phyloP scores from a whole-genome alignment of 2,797 vertebrate genomes.

The Danio aesculapii region DNA sequence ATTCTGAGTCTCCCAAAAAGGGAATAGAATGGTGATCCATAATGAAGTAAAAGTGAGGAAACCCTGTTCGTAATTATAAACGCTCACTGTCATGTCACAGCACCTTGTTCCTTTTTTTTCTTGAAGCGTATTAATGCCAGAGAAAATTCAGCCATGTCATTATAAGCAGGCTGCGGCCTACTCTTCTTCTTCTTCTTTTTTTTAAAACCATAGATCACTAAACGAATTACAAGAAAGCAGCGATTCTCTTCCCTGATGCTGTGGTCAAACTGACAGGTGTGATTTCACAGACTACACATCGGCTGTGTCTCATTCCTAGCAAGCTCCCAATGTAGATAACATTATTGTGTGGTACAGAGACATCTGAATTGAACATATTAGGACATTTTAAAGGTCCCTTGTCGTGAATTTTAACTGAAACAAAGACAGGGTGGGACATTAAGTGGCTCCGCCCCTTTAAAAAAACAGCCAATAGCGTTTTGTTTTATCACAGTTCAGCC shows the following conservation, averaged over 20 bases:
- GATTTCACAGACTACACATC: neutral
- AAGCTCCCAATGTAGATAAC: no score
- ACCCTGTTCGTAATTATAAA: neutral
- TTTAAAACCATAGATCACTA: neutral
- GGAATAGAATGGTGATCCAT: neutral
- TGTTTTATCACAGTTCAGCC: no score
- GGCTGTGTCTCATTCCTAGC: neutral
- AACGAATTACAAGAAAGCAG: neutral
- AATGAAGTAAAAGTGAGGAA: neutral
- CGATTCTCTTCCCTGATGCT: neutral
- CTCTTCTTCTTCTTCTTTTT: neutral
- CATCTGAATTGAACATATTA: neutral
- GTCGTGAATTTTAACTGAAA: no score
- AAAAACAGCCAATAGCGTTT: no score
- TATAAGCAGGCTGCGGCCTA: slow-evolving; percentile 16
- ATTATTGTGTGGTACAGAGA: neutral
- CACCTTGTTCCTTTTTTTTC: slow-evolving; percentile 23
- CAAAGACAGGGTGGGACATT: no score
- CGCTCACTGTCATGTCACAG: neutral
- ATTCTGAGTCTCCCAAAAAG: neutral
- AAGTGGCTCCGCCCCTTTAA: no score
- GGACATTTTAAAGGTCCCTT: neutral
- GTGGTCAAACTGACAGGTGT: neutral
- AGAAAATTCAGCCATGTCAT: slow-evolving; percentile 45
- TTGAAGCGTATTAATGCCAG: neutral